Conservation (phyloP, 1,140 invertebrate species). For the Acromyrmex echinatior region DNA sequence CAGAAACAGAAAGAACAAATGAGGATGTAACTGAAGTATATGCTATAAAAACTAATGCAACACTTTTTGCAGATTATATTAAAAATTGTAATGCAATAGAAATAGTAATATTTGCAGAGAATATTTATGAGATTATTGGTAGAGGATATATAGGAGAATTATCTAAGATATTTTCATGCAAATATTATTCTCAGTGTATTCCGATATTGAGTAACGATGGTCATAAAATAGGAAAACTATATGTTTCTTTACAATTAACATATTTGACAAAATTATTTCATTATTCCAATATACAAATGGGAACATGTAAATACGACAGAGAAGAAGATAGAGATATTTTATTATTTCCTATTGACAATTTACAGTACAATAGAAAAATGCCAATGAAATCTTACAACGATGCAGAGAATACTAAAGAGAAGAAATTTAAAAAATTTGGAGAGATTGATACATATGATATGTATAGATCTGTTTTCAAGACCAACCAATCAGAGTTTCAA, state of each 20-base stretch:
- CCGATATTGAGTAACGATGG: constrained; percentile 77
- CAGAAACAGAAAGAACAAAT: constrained; percentile 45
- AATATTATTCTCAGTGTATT: constrained; percentile 78
- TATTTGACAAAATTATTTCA: constrained; percentile 46
- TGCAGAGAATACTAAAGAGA: not conserved
- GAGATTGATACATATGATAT: constrained; percentile 33
- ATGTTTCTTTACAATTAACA: constrained; percentile 77
- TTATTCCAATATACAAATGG: constrained; percentile 54
- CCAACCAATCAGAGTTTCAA: constrained; percentile 68
- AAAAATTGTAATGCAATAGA: constrained; percentile 83
- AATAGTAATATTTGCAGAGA: constrained; percentile 76
- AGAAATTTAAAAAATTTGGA: not conserved
- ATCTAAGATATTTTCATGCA: constrained; percentile 76
- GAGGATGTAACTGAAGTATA: constrained; percentile 78
- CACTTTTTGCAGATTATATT: constrained; percentile 83
- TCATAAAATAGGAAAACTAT: constrained; percentile 79
- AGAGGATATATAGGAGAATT: constrained; percentile 78
- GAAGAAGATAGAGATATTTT: constrained; percentile 41
- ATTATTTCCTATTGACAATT: constrained; percentile 12
- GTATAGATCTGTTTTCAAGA: constrained; percentile 77
- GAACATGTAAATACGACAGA: constrained; percentile 47
- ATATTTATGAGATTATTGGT: constrained; percentile 77
- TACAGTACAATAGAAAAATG: constrained; percentile 12
- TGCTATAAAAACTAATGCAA: constrained; percentile 80
- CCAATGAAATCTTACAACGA: not conserved